phyloP scores from a whole-genome alignment of 2,797 vertebrate species.

The Bovichtus diacanthus region DNA sequence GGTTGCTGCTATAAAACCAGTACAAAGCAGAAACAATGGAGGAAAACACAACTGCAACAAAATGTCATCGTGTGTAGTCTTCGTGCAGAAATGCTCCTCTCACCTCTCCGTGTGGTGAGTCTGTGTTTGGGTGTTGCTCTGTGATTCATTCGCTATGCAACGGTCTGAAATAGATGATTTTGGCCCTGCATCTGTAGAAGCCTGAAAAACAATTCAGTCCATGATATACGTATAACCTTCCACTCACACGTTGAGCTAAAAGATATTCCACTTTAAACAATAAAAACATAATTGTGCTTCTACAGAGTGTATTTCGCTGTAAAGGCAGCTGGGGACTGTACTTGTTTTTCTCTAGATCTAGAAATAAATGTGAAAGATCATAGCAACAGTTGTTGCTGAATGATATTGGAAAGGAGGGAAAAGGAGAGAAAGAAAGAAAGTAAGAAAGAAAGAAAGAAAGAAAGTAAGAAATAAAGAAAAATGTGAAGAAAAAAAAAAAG shows the following conservation, averaged over 20 bases:
- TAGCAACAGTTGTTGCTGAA: not conserved
- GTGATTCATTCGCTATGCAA: slow-evolving; percentile 27
- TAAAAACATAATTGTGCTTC: not conserved
- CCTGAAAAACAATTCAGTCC: slow-evolving; percentile 57
- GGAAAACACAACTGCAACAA: not conserved
- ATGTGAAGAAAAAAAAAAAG: not conserved
- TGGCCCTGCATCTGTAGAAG: slow-evolving; percentile 19
- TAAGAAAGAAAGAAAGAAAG: not conserved
- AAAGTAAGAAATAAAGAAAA: not conserved
- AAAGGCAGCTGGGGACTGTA: not conserved
- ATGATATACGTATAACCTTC: not conserved
- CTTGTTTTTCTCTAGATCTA: not conserved
- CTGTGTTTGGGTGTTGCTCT: slow-evolving; percentile 31
- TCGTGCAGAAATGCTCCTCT: slow-evolving; percentile 33
- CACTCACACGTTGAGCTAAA: not conserved
- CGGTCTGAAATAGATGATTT: slow-evolving; percentile 20
- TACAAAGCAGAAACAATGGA: not conserved
- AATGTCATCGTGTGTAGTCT: not conserved
- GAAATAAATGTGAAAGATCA: not conserved
- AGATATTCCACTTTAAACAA: not conserved
- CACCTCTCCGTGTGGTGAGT: slow-evolving; percentile 58
- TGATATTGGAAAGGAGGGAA: not conserved
- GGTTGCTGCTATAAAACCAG: not conserved
- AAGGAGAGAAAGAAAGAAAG: not conserved
- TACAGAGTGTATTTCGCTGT: not conserved